Evolutionary conservation across 30 jellyfish, hydroid and myxozoan genomes (phyloP), one percentile per base, ranked within the genome.

Genomic region (Turritopsis rubra): DNA sequence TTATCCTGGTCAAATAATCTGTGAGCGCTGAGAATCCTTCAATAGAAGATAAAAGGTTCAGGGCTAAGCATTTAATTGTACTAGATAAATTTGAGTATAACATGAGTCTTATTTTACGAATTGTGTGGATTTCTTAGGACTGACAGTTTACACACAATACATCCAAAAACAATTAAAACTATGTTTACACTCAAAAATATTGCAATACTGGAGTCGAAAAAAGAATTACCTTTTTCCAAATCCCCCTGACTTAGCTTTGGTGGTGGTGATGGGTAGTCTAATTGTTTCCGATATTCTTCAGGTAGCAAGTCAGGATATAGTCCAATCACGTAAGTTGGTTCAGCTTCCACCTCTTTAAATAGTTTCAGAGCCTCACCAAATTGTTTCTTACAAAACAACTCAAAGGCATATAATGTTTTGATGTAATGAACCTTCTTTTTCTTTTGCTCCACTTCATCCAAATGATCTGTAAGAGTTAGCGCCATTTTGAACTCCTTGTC

Each of bases 271-370:
- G 97, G 97, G 71, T 91, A 91, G 19, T 79, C 87, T 23, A 91
- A 41, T 27, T 77, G 84, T 76, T 91, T 91, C 21, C 96, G 95
- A 82, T 72, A 91, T 18, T 76, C 92, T 31, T 91, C 96, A 19
- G 97, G 97, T 21, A 91, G 83, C 52, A 91, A 80, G 79, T 91
- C 86, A 1, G 97, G 97, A 85, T 70, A 91, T 1, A 91, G 86
- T 41, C 97, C 97, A 84, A 91, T 91, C 76, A 91, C 97, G 68
- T 68, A 87, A 9, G 90, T 54, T 21, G 97, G 95, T 21, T 86
- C 97, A 79, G 86, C 82, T 41, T 87, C 91, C 8, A 91, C 20
- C 23, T 87, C 94, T 20, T 72, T 87, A 85, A 87, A 91, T 19
- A 91, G 87, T 28, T 73, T 52, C 65, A 91, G 75, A 3, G 97